Base-by-base conservation (phyloP, 2,113 vertebrate genomes). In the Brachyhypopomus occidentalis region DNA sequence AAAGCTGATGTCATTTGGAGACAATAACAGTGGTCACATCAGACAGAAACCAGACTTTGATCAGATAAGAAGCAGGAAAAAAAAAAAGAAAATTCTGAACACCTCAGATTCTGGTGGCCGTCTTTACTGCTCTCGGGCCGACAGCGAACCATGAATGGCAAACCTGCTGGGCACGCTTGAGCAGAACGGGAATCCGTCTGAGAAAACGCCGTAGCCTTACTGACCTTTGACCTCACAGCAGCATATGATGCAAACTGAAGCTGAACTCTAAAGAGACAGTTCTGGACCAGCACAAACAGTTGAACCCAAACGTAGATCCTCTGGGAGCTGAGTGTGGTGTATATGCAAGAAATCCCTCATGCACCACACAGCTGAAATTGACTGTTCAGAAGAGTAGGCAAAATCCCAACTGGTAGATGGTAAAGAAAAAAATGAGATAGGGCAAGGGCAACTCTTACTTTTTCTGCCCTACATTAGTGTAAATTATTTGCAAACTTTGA, bases 331-430 rank as follows among this genome's bases (percentile, higher is more conserved):
- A 62, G 67, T 72, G 36, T 34, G 6, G 41, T 59, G 55, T 69
- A 45, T 17, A 71, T 60, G 55, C 73, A 69, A 70, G 23, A 71
- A 60, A 55, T 20, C 56, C 56, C 55, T 70, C 8, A 30, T 55
- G 75, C 25, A 72, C 77, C 58, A 77, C 45, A 60, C 30, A 71
- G 55, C 45, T 72, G 27, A 76, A 79, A 23, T 27, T 22, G 34
- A 22, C 59, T 71, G 66, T 45, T 27, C 20, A 22, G 25, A 64
- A 1, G 59, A 64, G 9, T 30, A 38, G 36, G 17, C 27, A 58
- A 41, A 78, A 70, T 25, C 58, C 36, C 59, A 41, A 8, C 30
- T 55, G 70, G 64, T 23, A 56, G 67, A 59, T 60, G 36, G 56
- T 59, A 70, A 59, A 34, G 48, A 22, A 16, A 20, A 12, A 78